A percentile compares a stretch with the other conserved stretches of the same genome.
Evolutionary conservation across 2,797 vertebrate species (phyloP).

Genomic region (Rhinoraja longicauda): DNA sequence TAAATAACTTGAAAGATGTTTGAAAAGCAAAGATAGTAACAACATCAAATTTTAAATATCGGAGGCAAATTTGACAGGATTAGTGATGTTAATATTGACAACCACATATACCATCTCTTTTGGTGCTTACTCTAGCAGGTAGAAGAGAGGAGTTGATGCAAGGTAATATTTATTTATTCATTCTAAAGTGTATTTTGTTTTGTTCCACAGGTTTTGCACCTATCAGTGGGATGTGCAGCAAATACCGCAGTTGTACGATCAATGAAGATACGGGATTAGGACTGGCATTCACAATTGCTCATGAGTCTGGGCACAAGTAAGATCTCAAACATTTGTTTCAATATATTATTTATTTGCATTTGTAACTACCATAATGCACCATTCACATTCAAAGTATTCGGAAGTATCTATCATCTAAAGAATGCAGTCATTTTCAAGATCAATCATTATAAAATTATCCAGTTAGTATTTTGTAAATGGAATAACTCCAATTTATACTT

Average conservation of each 20-base stretch:
- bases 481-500: background rate
- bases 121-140: background rate
- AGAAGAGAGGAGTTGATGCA: background rate
- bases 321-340: slow-evolving; percentile 40
- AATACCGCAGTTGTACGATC: slow-evolving; percentile 80
- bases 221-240: slow-evolving; percentile 87
- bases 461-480: background rate
- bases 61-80: background rate
- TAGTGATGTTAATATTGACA: background rate
- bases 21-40: background rate
- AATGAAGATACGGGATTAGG: slow-evolving; percentile 84
- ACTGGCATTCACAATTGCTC: slow-evolving; percentile 83
- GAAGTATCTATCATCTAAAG: background rate
- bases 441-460: background rate
- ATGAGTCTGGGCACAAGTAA: slow-evolving; percentile 90
- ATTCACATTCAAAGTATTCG: background rate
- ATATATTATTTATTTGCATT: background rate
- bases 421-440: background rate
- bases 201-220: slow-evolving; percentile 72
- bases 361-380: background rate
- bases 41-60: background rate
- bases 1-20: background rate
- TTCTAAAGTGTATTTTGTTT: slow-evolving; percentile 32
- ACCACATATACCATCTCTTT: background rate
- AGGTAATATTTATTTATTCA: background rate